Evolutionary conservation across 37 sponge, comb jelly and placozoan species (phyloP), one percentile per base, ranked within the genome.

Genomic region (Beroe forskalii): DNA sequence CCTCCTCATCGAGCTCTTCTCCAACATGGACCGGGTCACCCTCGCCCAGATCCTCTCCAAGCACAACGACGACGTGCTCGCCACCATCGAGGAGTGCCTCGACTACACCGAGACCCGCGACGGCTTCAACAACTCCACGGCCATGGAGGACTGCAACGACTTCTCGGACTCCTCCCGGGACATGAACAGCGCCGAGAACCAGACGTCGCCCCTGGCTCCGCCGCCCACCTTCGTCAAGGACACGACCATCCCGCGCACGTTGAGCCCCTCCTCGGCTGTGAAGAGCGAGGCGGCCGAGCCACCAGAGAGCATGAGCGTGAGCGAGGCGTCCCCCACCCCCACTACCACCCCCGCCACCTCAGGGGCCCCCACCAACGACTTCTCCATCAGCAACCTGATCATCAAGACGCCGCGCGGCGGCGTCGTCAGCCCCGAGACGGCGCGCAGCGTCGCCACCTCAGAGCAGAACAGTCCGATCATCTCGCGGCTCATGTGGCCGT

Each of bases 401-500:
- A 44, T 23, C 24, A 44, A 44, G n/a, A 44, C 55, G 24, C 55
- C 55, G 0, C 55, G 86, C 4, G 86, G 86, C 9, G 86, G 37
- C 17, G 86, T 80, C 3, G 32, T 27, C 32, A 69, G 33, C 12
- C 33, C 27, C 1, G 32, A 9, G 2, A 25, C 86, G 30, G 28
- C 55, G 0, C 8, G 38, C 24, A 32, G 30, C 6, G 35, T n/a
- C 24, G 55, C n/a, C 37, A 28, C 86, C 8, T 30, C 55, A 23
- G 86, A 41, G 20, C 25, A 22, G 55, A 44, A 44, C 55, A 44
- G 55, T 27, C 86, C 86, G 40, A 44, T 80, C 86, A 44, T 80
- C 25, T 80, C 86, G 27, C 86, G 86, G 48, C 86, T 80, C 19
- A 80, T 80, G 86, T 80, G 86, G 86, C 86, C 86, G 86, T 80